These are phyloP conservation scores for Ennomos fuscantarius DNA, from an alignment of 2,888 invertebrate species.

Conservation along the genomic window DNA sequence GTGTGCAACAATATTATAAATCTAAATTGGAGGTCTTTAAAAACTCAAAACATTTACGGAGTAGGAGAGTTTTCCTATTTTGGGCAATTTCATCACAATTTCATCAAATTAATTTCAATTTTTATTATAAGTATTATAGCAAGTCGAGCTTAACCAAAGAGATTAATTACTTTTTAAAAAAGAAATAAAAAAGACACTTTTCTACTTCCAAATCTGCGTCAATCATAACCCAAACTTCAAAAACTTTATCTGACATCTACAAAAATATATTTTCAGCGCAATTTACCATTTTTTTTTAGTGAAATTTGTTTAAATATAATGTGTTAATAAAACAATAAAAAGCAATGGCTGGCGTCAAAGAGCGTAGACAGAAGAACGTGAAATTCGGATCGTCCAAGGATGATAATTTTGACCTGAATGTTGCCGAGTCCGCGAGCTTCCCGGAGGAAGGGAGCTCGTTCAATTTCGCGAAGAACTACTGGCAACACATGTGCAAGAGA, in stretches of 20 bases:
- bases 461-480: constrained; percentile 67
- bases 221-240: constrained; percentile 40
- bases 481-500: constrained; percentile 61
- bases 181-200: constrained; percentile 2
- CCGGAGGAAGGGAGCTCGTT: constrained; percentile 64
- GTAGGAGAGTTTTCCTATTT: too few relatives aligned
- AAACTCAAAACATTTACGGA: too few relatives aligned
- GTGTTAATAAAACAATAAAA: constrained; percentile 22
- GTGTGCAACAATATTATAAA: too few relatives aligned
- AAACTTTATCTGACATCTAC: constrained; percentile 32
- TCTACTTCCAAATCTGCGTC: constrained; percentile 31
- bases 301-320: constrained; percentile 42
- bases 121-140: too few relatives aligned
- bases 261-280: constrained; percentile 45
- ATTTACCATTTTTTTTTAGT: constrained; percentile 57
- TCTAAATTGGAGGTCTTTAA: too few relatives aligned
- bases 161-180: too few relatives aligned
- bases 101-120: too few relatives aligned
- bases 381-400: constrained; percentile 74
- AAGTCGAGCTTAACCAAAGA: too few relatives aligned
- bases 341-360: constrained; percentile 55
- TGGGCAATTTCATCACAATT: too few relatives aligned
- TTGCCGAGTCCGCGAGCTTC: constrained; percentile 42
- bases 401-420: constrained; percentile 56
- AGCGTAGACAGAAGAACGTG: constrained; percentile 66